Evolutionary conservation across 1,140 invertebrate species (phyloP).

Genomic region (Radopholus similis): DNA sequence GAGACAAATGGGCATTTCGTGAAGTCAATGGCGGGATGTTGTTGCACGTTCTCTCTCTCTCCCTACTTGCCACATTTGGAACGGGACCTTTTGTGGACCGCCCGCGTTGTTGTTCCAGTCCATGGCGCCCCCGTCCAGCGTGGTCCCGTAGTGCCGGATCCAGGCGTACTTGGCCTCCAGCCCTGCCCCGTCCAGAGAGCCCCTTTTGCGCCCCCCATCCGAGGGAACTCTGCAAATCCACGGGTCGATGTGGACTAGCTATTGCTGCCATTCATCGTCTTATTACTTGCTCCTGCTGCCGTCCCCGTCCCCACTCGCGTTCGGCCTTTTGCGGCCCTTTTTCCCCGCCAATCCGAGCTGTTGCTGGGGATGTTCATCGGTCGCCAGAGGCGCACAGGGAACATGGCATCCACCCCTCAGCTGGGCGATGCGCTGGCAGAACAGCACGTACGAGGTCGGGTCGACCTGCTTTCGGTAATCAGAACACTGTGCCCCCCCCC

Average conservation of each 20-base stretch:
- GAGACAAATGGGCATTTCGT: neutral
- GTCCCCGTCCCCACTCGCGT: neutral
- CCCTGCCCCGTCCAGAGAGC: neutral
- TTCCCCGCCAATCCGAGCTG: neutral
- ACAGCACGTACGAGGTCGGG: too few relatives aligned
- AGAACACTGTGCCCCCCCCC: neutral
- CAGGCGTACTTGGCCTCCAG: slow-evolving; percentile 9
- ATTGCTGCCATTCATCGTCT: neutral
- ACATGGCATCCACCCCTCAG: too few relatives aligned
- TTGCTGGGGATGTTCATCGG: neutral
- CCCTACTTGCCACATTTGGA: too few relatives aligned
- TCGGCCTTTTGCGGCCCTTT: neutral
- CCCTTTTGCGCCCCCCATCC: too few relatives aligned
- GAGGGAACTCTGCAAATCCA: too few relatives aligned
- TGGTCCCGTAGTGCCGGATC: slow-evolving; percentile 9
- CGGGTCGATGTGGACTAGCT: too few relatives aligned
- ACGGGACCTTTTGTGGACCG: neutral
- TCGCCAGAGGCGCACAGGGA: too few relatives aligned
- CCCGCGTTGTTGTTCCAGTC: neutral
- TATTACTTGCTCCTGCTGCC: neutral
- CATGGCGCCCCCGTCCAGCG: neutral
- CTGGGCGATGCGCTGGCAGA: too few relatives aligned
- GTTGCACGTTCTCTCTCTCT: neutral
- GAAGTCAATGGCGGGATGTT: neutral
- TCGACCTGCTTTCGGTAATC: too few relatives aligned